Evolutionary conservation across 2,888 invertebrate species (phyloP), one percentile per base, ranked within the genome.

Genomic region (Rotaria sp.): DNA sequence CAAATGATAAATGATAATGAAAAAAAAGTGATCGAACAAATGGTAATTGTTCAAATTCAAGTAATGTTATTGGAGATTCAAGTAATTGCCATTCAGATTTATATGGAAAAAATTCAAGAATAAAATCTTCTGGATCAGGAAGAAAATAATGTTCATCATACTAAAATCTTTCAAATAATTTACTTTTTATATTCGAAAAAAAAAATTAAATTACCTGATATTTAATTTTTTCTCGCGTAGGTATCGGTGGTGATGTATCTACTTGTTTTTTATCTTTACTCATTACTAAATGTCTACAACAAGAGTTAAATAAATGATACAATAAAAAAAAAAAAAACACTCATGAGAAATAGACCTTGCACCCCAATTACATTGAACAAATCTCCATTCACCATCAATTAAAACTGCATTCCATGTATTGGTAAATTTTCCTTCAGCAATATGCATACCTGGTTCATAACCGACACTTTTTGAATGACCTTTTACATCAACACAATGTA

Each of bases 101-200:
- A 87, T 96, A 93, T 0, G 99, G 97, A 93, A 95, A 97, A 93
- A 99, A 99, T 92, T 99, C 98, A 92, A 97, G 97, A 91, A 99
- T 97, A 92, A 99, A 98, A 92, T 99, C 97, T 84, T 97, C 95
- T 0, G 98, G 96, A 92, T 99, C 98, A 30, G 98, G 98, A 89
- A 98, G 93, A 93, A 99, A 99, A 92, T 99, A 99, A 92, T 99
- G 98, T 91, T 99, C 99, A 91, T 99, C 98, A 91, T 99, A 99
- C 92, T 67, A 38, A 38, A 67, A 59, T 4, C 2, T 30, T 13
- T n/a, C 7, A 13, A 2, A 3, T 50, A 50, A 18, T 18, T 15
- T 50, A 15, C 15, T 15, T 50, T 1, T 13, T 3, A 15, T 13
- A 4, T 18, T 15, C 50, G 50, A 50, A 55, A 55, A 1, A 2